Base-by-base conservation (phyloP, 2,888 invertebrate species). In the Germaria angustata region DNA sequence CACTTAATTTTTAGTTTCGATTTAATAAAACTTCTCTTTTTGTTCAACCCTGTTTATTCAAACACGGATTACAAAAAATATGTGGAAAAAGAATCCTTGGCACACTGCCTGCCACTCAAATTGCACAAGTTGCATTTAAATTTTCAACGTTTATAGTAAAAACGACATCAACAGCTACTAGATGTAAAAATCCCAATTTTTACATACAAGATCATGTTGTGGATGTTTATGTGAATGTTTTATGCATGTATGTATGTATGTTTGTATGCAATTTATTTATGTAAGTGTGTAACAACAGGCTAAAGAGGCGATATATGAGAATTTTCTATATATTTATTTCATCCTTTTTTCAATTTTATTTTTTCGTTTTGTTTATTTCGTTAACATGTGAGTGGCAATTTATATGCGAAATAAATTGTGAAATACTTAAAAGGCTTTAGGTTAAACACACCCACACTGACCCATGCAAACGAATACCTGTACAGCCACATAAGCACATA, bases 361-460 rank as follows among this genome's bases (percentile, higher is more conserved):
- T 72, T 51, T 28, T 44, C 36, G n/a, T 66, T 76, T 68, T 76
- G 44, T 57, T 73, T 73, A 63, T 79, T 79, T 59, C 51, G 72
- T 80, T 66, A 80, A 73, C 73, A 73, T 61, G 51, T 69, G 69
- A 76, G 49, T 80, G 75, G 76, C 80, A 82, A 84, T 84, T 82
- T 82, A 82, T 84, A 80, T 77, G 80, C 82, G 82, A 76, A 81
- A 84, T 82, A 84, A 84, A 84, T 80, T 80, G 75, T 75, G 51
- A 80, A 59, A 59, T 59, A 39, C 39, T 59, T 28, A 53, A 53
- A 53, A 53, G 53, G 28, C 53, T 59, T 59, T 59, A 59, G 36
- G 20, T 22, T 39, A 39, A 32, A 49, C 4, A 61, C 24, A 13
- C 32, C 13, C 32, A 32, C n/a, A 51, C 8, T 24, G 0, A 57